These are phyloP conservation scores for Ruditapes philippinarum DNA, from an alignment of 1,140 invertebrate genomes.

Conservation along the genomic window DNA sequence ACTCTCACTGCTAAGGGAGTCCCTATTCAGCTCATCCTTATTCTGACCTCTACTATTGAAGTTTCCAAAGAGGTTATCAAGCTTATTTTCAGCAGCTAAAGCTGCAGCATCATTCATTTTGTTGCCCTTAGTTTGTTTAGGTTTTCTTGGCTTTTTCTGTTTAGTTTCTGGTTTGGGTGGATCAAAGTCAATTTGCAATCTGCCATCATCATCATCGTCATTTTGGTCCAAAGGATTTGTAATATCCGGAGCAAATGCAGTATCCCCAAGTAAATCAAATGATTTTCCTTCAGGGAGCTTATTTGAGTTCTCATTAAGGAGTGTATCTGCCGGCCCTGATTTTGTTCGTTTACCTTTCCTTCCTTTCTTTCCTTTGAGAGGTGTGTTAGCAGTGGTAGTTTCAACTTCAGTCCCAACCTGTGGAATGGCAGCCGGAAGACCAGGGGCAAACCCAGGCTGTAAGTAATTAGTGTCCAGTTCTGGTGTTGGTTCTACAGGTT, in stretches of 20 bases:
- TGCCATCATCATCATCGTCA: slow-evolving; percentile 68
- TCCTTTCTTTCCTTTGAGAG: slow-evolving; percentile 49
- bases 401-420: slow-evolving; percentile 53
- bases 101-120: slow-evolving; percentile 59
- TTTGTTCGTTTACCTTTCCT: slow-evolving; percentile 49
- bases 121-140: slow-evolving; percentile 50
- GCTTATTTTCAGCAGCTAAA: slow-evolving; percentile 58
- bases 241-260: slow-evolving; percentile 26
- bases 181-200: slow-evolving; percentile 71
- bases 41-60: slow-evolving; percentile 38
- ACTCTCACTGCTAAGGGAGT: slow-evolving; percentile 59
- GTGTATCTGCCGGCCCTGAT: slow-evolving; percentile 47
- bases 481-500: slow-evolving; percentile 56
- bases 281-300: slow-evolving; percentile 32
- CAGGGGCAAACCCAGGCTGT: slow-evolving; percentile 56
- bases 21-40: slow-evolving; percentile 60
- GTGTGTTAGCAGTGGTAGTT: slow-evolving; percentile 34
- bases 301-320: slow-evolving; percentile 37
- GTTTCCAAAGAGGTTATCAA: slow-evolving; percentile 60
- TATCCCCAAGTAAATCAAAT: slow-evolving; percentile 52
- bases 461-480: slow-evolving; percentile 59
- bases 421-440: slow-evolving; percentile 45
- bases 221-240: slow-evolving; percentile 46
- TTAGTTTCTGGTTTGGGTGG: slow-evolving; percentile 62
- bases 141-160: slow-evolving; percentile 59